Evolutionary conservation across 2,888 invertebrate genomes (phyloP), one percentile per base, ranked within the genome.

Genomic region (Allophyes oxyacanthae): DNA sequence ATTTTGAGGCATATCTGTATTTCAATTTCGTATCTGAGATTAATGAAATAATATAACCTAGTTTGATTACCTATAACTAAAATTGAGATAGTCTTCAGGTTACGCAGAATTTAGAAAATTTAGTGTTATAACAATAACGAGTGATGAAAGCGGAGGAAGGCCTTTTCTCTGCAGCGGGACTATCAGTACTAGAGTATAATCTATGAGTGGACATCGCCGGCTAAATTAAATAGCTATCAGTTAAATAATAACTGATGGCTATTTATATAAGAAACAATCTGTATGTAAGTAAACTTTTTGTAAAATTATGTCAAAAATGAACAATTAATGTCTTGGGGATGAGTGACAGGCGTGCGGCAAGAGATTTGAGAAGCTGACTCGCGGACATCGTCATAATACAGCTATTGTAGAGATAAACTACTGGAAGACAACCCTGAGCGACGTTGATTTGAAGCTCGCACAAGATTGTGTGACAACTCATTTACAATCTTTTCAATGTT

Each of bases 291-390:
- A 45, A 57, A 58, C 32, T 62, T 67, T 64, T 74, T 72, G 76
- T 63, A 54, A 66, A 64, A 67, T 70, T 64, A 72, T 69, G 73
- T 76, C 72, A 73, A 63, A 69, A 61, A 60, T 15, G 43, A 54
- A 72, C 64, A 81, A 84, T 81, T 81, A 85, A 80, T 75, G 78
- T 72, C 64, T 65, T 57, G 37, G 44, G 15, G 14, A 28, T 89
- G 88, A 90, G 65, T 86, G 91, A 86, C 90, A 90, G 58, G 75
- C 90, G 82, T 90, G 70, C 59, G 55, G 72, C 61, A 69, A 60
- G 44, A 75, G 69, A 87, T 85, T 88, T 79, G 65, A 57, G 72
- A 72, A 78, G 63, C 78, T 79, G 72, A 68, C 73, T 72, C 66
- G 70, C 61, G 59, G 76, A 75, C 75, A 80, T 76, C 78, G 69